A percentile compares a stretch with the other conserved stretches of the same genome.
phyloP scores from a whole-genome alignment of 2,113 vertebrate genomes.

The Genyomyrus donnyi region DNA sequence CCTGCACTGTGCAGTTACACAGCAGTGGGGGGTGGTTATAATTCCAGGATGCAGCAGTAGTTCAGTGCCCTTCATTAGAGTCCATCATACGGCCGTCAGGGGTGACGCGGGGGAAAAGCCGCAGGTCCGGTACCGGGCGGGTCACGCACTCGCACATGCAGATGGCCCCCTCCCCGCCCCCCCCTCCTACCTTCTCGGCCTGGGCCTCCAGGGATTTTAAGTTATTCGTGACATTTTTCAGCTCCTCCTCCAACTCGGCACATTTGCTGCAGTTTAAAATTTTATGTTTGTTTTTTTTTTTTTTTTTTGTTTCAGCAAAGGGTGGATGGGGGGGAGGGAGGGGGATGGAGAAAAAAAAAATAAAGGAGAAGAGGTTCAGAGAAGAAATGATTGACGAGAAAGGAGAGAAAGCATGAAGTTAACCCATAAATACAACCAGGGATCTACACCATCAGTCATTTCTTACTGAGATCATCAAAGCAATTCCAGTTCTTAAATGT shows the following conservation, averaged over 20 bases:
- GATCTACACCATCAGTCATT: not conserved
- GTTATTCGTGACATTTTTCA: constrained; percentile 90
- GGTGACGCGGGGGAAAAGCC: not conserved
- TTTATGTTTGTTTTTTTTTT: constrained; percentile 14
- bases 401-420: constrained; percentile 22
- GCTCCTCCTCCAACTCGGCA: constrained; percentile 85
- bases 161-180: constrained; percentile 59
- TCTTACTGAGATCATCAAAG: not conserved
- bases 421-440: constrained; percentile 4
- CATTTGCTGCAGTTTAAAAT: constrained; percentile 70
- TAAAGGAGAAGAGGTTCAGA: constrained; percentile 16
- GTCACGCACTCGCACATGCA: constrained; percentile 26
- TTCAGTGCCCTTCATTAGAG: not conserved
- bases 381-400: constrained; percentile 32
- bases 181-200: constrained; percentile 83
- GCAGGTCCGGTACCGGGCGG: not conserved
- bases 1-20: not conserved
- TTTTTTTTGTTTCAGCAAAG: constrained; percentile 8
- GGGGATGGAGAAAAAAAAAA: not conserved
- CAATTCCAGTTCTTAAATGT: not conserved
- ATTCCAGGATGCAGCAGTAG: not conserved
- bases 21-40: not conserved
- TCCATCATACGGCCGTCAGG: not conserved
- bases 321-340: not conserved
- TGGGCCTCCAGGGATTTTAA: constrained; percentile 94